Conservation (phyloP, 2,888 invertebrate species). For the Cynaeus angustus region DNA sequence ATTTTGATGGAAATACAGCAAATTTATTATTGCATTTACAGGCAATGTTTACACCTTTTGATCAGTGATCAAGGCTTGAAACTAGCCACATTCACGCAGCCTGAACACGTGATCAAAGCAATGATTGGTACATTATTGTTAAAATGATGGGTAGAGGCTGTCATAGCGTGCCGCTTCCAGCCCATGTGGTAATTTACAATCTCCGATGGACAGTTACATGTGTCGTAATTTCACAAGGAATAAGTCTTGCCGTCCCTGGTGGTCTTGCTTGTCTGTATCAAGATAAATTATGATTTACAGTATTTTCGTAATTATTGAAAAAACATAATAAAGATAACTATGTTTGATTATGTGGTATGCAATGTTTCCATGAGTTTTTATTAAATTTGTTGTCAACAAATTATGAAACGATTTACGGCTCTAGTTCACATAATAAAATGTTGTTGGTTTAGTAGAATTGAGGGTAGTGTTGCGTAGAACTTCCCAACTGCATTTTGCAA, state of each 20-base stretch:
- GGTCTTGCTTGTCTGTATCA: background rate
- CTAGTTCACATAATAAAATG: conserved; percentile 13
- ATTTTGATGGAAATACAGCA: too few relatives aligned
- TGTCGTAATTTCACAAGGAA: conserved; percentile 24
- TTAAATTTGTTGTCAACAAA: conserved; percentile 9
- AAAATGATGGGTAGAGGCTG: conserved; percentile 10
- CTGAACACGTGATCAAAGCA: conserved; percentile 1
- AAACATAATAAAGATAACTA: conserved; percentile 30
- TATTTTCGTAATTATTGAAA: conserved; percentile 27
- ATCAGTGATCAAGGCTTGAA: too few relatives aligned
- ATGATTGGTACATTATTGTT: conserved; percentile 11
- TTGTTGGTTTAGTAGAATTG: conserved; percentile 30
- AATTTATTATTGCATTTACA: too few relatives aligned
- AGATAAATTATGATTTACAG: background rate
- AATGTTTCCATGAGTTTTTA: conserved; percentile 19
- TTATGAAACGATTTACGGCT: conserved; percentile 31
- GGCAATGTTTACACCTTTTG: too few relatives aligned
- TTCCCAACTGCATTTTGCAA: conserved; percentile 23
- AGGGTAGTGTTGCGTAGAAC: conserved; percentile 6
- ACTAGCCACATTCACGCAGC: too few relatives aligned
- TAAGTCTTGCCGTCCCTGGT: background rate
- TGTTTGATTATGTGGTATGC: conserved; percentile 21
- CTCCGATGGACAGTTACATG: conserved; percentile 32
- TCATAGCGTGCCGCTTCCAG: conserved; percentile 11
- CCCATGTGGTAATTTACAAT: conserved; percentile 24